Evolutionary conservation across 1,140 invertebrate genomes (phyloP).

Genomic region (Trachymyrmex cornetzi): DNA sequence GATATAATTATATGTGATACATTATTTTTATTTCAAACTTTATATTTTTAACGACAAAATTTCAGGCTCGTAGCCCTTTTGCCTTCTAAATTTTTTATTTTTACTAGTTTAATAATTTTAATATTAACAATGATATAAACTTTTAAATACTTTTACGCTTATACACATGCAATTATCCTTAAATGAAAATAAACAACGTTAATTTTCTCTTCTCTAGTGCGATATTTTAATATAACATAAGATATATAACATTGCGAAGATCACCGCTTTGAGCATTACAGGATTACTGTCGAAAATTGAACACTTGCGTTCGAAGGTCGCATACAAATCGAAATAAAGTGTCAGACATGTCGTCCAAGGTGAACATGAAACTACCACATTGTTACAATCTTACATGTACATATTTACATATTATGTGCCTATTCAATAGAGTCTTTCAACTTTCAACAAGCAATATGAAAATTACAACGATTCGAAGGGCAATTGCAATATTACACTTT

Average conservation of each 20-base stretch:
- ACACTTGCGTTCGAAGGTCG: conserved; percentile 10
- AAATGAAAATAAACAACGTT: not conserved
- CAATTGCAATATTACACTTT: not conserved
- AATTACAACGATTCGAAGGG: not conserved
- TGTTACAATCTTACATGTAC: not conserved
- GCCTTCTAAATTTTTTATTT: too few species aligned
- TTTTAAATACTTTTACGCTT: conserved; percentile 13
- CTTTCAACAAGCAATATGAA: conserved; percentile 5
- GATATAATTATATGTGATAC: too few species aligned
- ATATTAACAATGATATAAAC: not conserved
- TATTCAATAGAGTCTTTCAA: not conserved
- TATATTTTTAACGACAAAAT: too few species aligned
- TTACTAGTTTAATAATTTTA: not conserved
- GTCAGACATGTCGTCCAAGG: not conserved
- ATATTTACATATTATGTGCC: not conserved
- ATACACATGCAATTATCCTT: not conserved
- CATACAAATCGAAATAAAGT: conserved; percentile 10
- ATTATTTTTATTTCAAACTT: too few species aligned
- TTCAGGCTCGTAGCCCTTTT: too few species aligned
- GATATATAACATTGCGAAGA: not conserved
- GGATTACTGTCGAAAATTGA: conserved; percentile 3
- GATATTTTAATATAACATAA: not conserved
- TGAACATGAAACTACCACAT: conserved; percentile 12
- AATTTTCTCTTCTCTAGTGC: not conserved
- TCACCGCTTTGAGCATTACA: not conserved